Base-by-base conservation (phyloP, 2,888 invertebrate species). In the Lydus trimaculatus region DNA sequence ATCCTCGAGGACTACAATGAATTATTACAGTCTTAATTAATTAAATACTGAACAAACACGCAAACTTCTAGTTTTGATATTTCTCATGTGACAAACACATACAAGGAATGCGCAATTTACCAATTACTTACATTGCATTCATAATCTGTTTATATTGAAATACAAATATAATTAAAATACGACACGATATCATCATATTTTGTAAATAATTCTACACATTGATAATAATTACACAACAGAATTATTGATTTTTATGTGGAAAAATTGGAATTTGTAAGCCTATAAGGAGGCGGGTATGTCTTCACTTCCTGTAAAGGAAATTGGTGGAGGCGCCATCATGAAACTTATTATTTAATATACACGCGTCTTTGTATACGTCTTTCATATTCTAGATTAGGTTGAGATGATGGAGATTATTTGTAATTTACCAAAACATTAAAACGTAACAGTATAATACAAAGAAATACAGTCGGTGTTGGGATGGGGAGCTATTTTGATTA, bases 1-100 rank as follows among this genome's bases (percentile, higher is more conserved):
- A 81, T 81, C 77, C 76, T 77, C 76, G 78, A 80, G 80, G 76
- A 80, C 79, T 80, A 75, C 80, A 79, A 79, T 81, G 78, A 81
- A 78, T 80, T 80, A 80, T 79, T 81, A 78, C 80, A 70, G 76
- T 76, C 78, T 77, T 79, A 79, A 80, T 79, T 80, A 79, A 80
- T 80, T 80, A 78, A 78, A 77, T 78, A 79, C 74, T 76, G 74
- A 70, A 74, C 76, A 74, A 78, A 79, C 79, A 80, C 79, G 79
- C 79, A 74, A 80, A 73, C 76, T 74, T 43, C 31, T 63, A 61
- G 43, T 56, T 56, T 15, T 56, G 56, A 48, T 56, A 56, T 56
- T 56, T 13, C 64, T 58, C 67, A 52, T 48, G 52, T 69, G 63
- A 28, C 63, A 66, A 67, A 70, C 65, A 70, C 65, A 67, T 72